These are phyloP conservation scores for Boloria selene DNA, from an alignment of 2,888 invertebrate species.

Conservation along the genomic window DNA sequence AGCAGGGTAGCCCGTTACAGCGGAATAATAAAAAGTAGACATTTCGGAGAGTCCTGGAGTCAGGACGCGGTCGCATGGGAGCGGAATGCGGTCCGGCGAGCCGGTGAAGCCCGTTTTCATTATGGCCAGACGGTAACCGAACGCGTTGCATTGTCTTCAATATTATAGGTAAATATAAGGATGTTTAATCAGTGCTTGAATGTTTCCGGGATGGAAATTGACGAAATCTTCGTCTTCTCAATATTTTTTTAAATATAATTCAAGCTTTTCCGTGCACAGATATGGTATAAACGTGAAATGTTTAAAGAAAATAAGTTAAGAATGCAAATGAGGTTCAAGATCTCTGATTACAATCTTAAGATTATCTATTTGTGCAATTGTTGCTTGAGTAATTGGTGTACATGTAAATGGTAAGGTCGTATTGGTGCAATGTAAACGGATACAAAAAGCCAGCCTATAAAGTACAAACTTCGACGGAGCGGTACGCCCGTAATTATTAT, in stretches of 20 bases:
- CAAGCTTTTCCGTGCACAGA: no score
- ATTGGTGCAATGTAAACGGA: slow-evolving; percentile 37
- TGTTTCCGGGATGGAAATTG: background rate
- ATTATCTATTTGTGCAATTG: background rate
- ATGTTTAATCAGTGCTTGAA: background rate
- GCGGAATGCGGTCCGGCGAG: slow-evolving; percentile 78
- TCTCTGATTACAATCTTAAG: background rate
- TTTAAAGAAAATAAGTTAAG: no score
- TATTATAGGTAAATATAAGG: background rate
- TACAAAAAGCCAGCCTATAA: slow-evolving; percentile 66
- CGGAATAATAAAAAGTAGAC: slow-evolving; percentile 69
- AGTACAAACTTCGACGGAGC: slow-evolving; percentile 55
- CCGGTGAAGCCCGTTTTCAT: slow-evolving; percentile 41
- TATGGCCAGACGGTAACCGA: slow-evolving; percentile 24
- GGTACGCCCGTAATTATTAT: slow-evolving; percentile 56
- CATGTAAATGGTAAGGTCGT: background rate
- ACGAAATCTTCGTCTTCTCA: no score
- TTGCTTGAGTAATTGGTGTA: no score
- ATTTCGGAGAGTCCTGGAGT: slow-evolving; percentile 71
- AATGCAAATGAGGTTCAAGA: no score
- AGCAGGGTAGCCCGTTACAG: slow-evolving; percentile 44
- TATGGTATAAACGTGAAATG: no score
- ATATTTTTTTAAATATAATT: no score
- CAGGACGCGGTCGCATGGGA: slow-evolving; percentile 75
- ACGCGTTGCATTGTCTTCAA: slow-evolving; percentile 21